Evolutionary conservation across 2,113 vertebrate genomes (phyloP).

Genomic region (Platichthys flesus): DNA sequence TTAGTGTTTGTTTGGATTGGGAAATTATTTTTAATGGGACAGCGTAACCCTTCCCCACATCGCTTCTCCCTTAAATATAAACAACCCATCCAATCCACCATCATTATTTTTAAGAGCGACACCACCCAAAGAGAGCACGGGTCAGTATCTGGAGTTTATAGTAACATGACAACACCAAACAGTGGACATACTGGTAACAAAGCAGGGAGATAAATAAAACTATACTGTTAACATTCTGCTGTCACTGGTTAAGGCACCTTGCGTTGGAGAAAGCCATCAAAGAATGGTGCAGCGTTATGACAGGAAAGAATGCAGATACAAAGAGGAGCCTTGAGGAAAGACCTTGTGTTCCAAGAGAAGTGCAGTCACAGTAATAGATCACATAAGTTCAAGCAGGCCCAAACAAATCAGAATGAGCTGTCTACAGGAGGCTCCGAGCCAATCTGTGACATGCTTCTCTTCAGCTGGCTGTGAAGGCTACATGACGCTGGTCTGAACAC

Average conservation of each 20-base stretch:
- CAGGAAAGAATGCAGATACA: slow-evolving; percentile 24
- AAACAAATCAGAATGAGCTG: slow-evolving; percentile 10
- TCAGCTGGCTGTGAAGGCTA: slow-evolving; percentile 23
- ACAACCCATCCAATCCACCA: background rate
- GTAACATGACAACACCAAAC: slow-evolving; percentile 38
- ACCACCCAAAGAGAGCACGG: slow-evolving; percentile 16
- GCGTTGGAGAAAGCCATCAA: slow-evolving; percentile 18
- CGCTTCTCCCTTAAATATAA: background rate
- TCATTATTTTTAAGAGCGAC: background rate
- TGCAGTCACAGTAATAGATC: slow-evolving; percentile 60
- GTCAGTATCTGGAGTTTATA: slow-evolving; percentile 48
- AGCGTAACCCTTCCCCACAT: background rate
- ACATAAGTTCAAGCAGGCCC: slow-evolving; percentile 35
- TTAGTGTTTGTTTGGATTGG: slow-evolving; percentile 16
- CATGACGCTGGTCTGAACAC: slow-evolving; percentile 12
- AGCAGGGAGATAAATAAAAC: slow-evolving; percentile 27
- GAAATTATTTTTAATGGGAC: background rate
- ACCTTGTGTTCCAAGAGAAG: background rate
- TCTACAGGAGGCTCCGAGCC: slow-evolving; percentile 2
- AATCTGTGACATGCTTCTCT: background rate
- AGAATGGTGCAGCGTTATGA: slow-evolving; percentile 4
- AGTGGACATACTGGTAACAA: slow-evolving; percentile 24
- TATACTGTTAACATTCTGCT: slow-evolving; percentile 47
- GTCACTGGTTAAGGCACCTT: slow-evolving; percentile 62
- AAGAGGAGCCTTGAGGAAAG: slow-evolving; percentile 6